Evolutionary conservation across 2,797 vertebrate species (phyloP).

Genomic region (Craterocephalus amniculus): DNA sequence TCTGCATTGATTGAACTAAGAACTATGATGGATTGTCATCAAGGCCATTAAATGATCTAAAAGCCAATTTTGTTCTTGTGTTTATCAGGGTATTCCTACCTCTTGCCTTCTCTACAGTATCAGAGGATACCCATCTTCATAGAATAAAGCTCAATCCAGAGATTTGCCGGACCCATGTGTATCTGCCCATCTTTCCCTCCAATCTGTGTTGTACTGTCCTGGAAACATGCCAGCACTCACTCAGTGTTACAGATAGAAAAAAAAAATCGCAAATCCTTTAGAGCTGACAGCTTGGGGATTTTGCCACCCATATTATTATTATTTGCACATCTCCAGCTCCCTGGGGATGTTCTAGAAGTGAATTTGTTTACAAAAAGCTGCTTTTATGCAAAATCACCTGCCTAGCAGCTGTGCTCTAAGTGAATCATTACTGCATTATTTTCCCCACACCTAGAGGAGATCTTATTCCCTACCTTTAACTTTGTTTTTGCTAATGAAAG

Average conservation of each 20-base stretch:
- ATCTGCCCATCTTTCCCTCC: conserved; percentile 50
- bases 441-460: neutral
- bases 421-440: neutral
- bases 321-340: conserved; percentile 39
- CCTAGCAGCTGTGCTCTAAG: neutral
- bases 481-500: neutral
- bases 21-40: conserved; percentile 4
- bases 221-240: conserved; percentile 60
- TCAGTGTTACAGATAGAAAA: conserved; percentile 49
- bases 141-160: conserved; percentile 65
- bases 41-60: conserved; percentile 9
- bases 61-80: neutral
- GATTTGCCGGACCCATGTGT: conserved; percentile 62
- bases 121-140: conserved; percentile 34
- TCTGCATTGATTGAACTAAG: neutral
- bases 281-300: conserved; percentile 70
- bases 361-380: conserved; percentile 41
- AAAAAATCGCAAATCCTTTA: conserved; percentile 67
- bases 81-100: neutral
- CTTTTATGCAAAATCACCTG: conserved; percentile 23
- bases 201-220: conserved; percentile 64
- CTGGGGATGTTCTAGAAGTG: conserved; percentile 30
- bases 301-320: conserved; percentile 62
- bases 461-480: neutral
- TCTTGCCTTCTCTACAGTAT: conserved; percentile 23